Percentiles rank a stretch among this genome's conserved stretches.
These are phyloP conservation scores for Volucella inanis DNA, from an alignment of 2,888 invertebrate genomes.

Conservation along the genomic window DNA sequence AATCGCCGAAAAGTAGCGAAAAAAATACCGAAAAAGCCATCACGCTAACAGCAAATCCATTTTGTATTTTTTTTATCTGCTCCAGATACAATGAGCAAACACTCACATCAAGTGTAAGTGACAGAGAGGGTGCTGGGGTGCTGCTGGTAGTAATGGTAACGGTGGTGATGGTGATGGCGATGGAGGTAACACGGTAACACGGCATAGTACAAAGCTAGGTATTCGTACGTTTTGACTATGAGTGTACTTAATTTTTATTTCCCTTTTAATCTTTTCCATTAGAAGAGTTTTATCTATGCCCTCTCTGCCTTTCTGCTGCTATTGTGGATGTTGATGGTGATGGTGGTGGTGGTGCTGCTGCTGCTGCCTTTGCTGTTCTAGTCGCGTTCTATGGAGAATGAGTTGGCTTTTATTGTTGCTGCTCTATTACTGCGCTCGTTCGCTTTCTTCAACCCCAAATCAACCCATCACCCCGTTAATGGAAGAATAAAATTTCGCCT, in stretches of 20 bases:
- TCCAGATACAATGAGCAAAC: slow-evolving; percentile 73
- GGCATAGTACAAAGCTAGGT: slow-evolving; percentile 41
- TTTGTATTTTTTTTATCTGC: slow-evolving; percentile 70
- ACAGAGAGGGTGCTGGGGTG: neutral
- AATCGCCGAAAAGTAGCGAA: slow-evolving; percentile 27
- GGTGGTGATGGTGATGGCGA: too few species aligned
- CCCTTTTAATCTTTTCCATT: slow-evolving; percentile 71
- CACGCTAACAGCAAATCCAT: slow-evolving; percentile 62
- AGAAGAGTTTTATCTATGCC: slow-evolving; percentile 61
- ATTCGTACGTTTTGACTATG: slow-evolving; percentile 27
- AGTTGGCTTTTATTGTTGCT: slow-evolving; percentile 50
- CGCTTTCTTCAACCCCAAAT: neutral
- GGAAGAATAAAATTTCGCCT: slow-evolving; percentile 36
- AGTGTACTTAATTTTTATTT: slow-evolving; percentile 68
- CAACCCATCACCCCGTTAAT: too few species aligned
- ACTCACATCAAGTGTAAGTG: slow-evolving; percentile 60
- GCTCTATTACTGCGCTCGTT: slow-evolving; percentile 42
- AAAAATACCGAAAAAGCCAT: slow-evolving; percentile 37
- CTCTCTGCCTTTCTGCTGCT: slow-evolving; percentile 21
- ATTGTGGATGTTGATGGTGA: slow-evolving; percentile 1
- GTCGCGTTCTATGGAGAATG: slow-evolving; percentile 4
- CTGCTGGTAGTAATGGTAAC: too few species aligned
- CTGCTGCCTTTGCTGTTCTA: slow-evolving; percentile 1
- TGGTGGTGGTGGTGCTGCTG: neutral
- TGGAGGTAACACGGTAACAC: neutral